phyloP scores from a whole-genome alignment of 2,113 vertebrate species.

The Bostrychus sinensis region DNA sequence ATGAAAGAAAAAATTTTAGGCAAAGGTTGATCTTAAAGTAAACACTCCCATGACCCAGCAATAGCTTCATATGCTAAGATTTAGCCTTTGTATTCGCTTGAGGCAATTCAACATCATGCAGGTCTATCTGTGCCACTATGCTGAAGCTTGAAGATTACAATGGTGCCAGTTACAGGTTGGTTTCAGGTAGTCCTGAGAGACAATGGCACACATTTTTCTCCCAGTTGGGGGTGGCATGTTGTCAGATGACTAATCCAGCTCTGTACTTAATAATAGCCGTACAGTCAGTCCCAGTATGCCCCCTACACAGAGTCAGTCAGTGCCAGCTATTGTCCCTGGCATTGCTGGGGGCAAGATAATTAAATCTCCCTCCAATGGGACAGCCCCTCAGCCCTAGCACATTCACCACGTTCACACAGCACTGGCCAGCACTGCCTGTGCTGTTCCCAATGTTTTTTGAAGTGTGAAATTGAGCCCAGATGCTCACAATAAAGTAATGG shows the following conservation, averaged over 20 bases:
- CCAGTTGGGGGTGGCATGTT: not conserved
- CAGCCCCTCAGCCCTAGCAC: constrained; percentile 33
- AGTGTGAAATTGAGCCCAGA: constrained; percentile 74
- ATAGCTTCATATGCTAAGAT: constrained; percentile 28
- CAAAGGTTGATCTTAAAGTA: constrained; percentile 31
- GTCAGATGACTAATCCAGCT: not conserved
- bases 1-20: constrained; percentile 41
- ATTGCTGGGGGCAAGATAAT: constrained; percentile 16
- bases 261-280: constrained; percentile 4
- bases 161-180: constrained; percentile 6
- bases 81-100: constrained; percentile 16
- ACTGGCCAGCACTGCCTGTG: constrained; percentile 47
- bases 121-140: constrained; percentile 22
- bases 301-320: not conserved
- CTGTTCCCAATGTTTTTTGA: constrained; percentile 60
- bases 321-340: constrained; percentile 39
- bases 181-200: not conserved
- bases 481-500: constrained; percentile 61
- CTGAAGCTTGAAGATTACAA: constrained; percentile 37
- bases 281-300: not conserved
- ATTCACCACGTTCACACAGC: constrained; percentile 23
- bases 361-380: constrained; percentile 32
- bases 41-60: constrained; percentile 30
- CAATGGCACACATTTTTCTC: constrained; percentile 5
- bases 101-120: constrained; percentile 9